Percentiles rank a stretch among this genome's conserved stretches.
Evolutionary conservation across 2,113 vertebrate species (phyloP).

Genomic region (Eulemur macaco): DNA sequence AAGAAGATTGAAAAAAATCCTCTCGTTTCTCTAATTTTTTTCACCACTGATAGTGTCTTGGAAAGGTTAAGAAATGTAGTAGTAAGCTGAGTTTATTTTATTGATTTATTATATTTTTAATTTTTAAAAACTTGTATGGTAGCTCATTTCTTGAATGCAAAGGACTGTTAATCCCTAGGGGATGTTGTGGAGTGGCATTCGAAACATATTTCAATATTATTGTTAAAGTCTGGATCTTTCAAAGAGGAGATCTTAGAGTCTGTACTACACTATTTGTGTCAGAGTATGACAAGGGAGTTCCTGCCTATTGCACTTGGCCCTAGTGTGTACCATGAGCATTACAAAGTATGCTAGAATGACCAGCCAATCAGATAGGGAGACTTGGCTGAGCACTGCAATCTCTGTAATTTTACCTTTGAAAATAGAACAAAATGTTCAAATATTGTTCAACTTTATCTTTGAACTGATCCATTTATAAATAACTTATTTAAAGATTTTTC

Average conservation of each 20-base stretch:
- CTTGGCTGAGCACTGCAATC: background rate
- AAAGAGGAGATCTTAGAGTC: background rate
- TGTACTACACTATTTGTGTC: background rate
- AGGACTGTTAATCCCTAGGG: background rate
- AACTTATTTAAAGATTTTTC: background rate
- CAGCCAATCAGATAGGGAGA: background rate
- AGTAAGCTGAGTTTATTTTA: background rate
- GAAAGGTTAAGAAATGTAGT: background rate
- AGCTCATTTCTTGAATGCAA: background rate
- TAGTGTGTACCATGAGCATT: background rate
- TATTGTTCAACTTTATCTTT: background rate
- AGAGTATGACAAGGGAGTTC: background rate
- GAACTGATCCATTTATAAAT: background rate
- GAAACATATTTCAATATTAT: constrained; percentile 39
- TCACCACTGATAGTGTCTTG: background rate
- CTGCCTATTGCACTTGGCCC: background rate
- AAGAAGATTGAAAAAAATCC: background rate
- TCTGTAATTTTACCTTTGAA: background rate
- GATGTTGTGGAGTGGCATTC: background rate
- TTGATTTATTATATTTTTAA: background rate
- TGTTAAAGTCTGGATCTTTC: background rate
- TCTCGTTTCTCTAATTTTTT: background rate
- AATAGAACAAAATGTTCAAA: background rate
- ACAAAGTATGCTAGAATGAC: background rate
- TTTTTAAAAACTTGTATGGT: background rate